A percentile compares a stretch with the other conserved stretches of the same genome.
Evolutionary conservation across 1,140 invertebrate species (phyloP).

Genomic region (Heliconius himera): DNA sequence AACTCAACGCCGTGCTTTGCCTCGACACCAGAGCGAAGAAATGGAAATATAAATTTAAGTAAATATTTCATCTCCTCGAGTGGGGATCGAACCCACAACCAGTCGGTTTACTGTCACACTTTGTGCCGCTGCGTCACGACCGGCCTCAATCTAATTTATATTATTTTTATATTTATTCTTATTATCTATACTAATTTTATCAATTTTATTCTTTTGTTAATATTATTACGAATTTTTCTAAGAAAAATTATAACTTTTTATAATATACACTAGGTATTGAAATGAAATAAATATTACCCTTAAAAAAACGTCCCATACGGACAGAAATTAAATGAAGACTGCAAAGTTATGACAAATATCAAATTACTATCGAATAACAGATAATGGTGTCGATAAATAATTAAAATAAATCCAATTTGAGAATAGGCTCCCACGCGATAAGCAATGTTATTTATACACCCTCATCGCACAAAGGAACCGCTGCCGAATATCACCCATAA

Average conservation of each 20-base stretch:
- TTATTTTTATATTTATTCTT: background rate
- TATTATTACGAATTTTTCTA: background rate
- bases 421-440: slow-evolving; percentile 80
- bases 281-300: background rate
- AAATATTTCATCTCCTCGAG: too few relatives aligned
- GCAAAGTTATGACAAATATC: slow-evolving; percentile 28
- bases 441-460: slow-evolving; percentile 81
- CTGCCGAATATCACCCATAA: slow-evolving; percentile 82
- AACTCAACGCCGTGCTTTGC: too few relatives aligned
- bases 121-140: too few relatives aligned
- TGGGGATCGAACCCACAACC: too few relatives aligned
- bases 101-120: too few relatives aligned
- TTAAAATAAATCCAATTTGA: slow-evolving; percentile 80
- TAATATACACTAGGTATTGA: background rate
- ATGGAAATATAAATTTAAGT: too few relatives aligned
- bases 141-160: background rate
- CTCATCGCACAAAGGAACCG: slow-evolving; percentile 79
- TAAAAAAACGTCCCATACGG: background rate
- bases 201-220: background rate
- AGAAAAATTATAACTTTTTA: background rate
- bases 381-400: slow-evolving; percentile 72
- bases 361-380: slow-evolving; percentile 28
- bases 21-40: too few relatives aligned
- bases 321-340: slow-evolving; percentile 13
- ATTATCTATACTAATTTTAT: background rate